Percentiles rank a stretch among this genome's conserved stretches.
These are phyloP conservation scores for Pipa parva DNA, from an alignment of 2,113 vertebrate genomes.

Conservation along the genomic window DNA sequence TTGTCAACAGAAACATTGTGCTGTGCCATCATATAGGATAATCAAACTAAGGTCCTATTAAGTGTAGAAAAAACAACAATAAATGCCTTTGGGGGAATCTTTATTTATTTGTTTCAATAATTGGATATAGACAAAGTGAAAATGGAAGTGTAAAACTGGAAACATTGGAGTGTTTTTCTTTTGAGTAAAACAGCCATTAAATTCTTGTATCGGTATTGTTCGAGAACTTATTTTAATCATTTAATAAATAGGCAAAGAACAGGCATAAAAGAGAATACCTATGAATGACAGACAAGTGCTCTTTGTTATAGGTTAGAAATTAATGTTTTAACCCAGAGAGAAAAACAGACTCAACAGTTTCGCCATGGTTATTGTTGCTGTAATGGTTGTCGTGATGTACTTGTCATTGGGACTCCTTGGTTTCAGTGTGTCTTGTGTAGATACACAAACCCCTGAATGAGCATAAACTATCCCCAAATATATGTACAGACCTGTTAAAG, in stretches of 20 bases:
- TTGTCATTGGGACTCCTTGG: too few species aligned
- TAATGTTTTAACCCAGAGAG: too few species aligned
- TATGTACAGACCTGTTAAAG: too few species aligned
- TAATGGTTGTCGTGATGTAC: too few species aligned
- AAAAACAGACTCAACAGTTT: too few species aligned
- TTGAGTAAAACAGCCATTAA: background rate
- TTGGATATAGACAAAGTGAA: slow-evolving; percentile 22
- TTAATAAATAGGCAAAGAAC: slow-evolving; percentile 37
- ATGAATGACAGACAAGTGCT: too few species aligned
- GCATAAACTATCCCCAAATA: too few species aligned
- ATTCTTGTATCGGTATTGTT: slow-evolving; percentile 15
- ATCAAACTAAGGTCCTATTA: slow-evolving; percentile 52
- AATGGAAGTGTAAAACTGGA: slow-evolving; percentile 15
- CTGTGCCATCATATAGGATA: slow-evolving; percentile 53
- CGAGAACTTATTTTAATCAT: slow-evolving; percentile 12
- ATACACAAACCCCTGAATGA: too few species aligned
- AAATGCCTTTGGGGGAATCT: slow-evolving; percentile 43
- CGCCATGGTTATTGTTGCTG: too few species aligned
- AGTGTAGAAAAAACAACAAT: slow-evolving; percentile 54
- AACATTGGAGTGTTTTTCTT: slow-evolving; percentile 7
- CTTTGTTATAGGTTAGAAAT: too few species aligned
- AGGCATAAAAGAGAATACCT: too few species aligned
- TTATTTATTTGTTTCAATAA: slow-evolving; percentile 37
- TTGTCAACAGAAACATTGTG: slow-evolving; percentile 52
- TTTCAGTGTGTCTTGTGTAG: too few species aligned